Evolutionary conservation across 2,888 invertebrate species (phyloP).

Genomic region (Rhamphomyia laevipes): DNA sequence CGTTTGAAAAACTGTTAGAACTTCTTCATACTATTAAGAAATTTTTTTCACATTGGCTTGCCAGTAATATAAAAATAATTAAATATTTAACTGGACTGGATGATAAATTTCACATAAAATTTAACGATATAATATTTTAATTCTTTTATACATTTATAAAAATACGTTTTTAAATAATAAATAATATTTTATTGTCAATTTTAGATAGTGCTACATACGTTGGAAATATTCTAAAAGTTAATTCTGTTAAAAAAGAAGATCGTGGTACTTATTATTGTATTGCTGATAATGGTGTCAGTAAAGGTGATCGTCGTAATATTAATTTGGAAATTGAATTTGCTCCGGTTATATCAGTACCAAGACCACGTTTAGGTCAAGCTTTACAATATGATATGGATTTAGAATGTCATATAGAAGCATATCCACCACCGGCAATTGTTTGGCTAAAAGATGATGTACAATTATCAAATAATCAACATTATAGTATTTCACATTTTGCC

Average conservation of each 20-base stretch:
- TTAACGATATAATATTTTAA: not conserved
- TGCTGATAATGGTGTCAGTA: slow-evolving; percentile 79
- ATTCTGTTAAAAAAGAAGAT: slow-evolving; percentile 72
- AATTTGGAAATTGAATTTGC: slow-evolving; percentile 84
- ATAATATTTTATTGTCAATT: not conserved
- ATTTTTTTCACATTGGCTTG: too few species aligned
- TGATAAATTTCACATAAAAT: too few species aligned
- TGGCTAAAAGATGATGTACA: slow-evolving; percentile 81
- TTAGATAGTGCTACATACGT: slow-evolving; percentile 43
- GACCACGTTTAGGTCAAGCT: slow-evolving; percentile 73
- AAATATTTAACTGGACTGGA: too few species aligned
- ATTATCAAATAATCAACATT: slow-evolving; percentile 82
- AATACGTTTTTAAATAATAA: not conserved
- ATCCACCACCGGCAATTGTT: slow-evolving; percentile 83
- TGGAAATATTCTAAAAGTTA: slow-evolving; percentile 68
- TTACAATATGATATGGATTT: slow-evolving; percentile 89
- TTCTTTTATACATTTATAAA: not conserved
- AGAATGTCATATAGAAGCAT: slow-evolving; percentile 89
- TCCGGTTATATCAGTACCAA: slow-evolving; percentile 73
- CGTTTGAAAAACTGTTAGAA: too few species aligned
- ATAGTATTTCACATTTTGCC: slow-evolving; percentile 80
- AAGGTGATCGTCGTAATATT: slow-evolving; percentile 73
- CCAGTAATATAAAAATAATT: too few species aligned
- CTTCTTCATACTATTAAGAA: too few species aligned
- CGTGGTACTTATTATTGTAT: slow-evolving; percentile 90